Evolutionary conservation across 2,888 invertebrate genomes (phyloP), one percentile per base, ranked within the genome.

Genomic region (Diarsia brunnea): DNA sequence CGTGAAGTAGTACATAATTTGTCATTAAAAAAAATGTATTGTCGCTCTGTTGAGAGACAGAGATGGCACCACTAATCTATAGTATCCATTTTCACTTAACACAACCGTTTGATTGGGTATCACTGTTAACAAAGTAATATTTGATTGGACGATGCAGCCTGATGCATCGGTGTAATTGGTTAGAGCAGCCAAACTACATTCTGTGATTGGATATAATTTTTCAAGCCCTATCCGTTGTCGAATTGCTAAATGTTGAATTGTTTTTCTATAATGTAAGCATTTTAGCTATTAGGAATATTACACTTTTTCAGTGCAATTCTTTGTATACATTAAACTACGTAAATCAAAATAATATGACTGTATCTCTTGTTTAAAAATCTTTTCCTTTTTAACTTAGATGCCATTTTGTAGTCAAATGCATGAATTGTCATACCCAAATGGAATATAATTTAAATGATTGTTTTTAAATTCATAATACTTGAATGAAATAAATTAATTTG

Each of bases 321-420:
- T 58, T 51, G 1, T 21, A 24, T 19, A 38, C 1, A 3, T 53
- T 53, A 8, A 21, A 31, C 4, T 47, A 19, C 16, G 51, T 66
- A 10, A 49, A 24, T 74, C n/a, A 47, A 61, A 47, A 63, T 14
- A 38, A 38, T n/a, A 63, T n/a, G 14, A n/a, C 43, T 75, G 24
- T 64, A 27, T 49, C 14, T 38, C 45, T 47, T 27, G 19, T 58
- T 74, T 38, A 38, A 21, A 10, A 43, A 55, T 45, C 0, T 49
- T 55, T 60, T 21, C 24, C 4, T 43, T 27, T 31, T 63, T 27
- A 47, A 2, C 43, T 53, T 38, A 4, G 55, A 75, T 82, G 82
- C 82, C 82, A 79, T 82, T 69, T 77, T 78, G 63, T 68, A 64
- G 69, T 82, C 69, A 68, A n/a, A 27, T 79, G 21, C 53, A 55